Percentiles rank a stretch among this genome's conserved stretches.
These are phyloP conservation scores for Sarcophaga rosellei DNA, from an alignment of 2,888 invertebrate species.

Conservation along the genomic window DNA sequence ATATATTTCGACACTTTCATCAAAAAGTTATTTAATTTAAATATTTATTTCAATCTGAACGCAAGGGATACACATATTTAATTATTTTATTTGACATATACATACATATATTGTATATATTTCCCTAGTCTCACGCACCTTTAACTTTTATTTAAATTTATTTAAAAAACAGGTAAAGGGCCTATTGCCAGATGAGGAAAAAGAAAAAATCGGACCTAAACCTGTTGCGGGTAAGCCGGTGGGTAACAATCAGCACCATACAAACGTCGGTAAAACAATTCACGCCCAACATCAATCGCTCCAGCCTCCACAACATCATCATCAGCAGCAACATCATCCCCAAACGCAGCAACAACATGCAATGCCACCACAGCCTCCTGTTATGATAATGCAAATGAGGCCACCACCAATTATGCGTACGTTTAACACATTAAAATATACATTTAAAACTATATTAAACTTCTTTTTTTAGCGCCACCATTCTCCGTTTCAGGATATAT, in stretches of 20 bases:
- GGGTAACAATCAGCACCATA: conserved; percentile 78
- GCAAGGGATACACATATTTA: no score
- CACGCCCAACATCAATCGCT: conserved; percentile 74
- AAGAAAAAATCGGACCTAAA: conserved; percentile 97
- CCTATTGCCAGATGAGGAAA: conserved; percentile 95
- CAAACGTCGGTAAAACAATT: conserved; percentile 69
- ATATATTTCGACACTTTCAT: no score
- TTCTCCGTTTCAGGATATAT: conserved; percentile 82
- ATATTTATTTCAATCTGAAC: no score
- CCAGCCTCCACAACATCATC: conserved; percentile 71
- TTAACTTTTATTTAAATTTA: not conserved
- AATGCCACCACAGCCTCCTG: conserved; percentile 78
- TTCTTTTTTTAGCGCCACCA: conserved; percentile 79
- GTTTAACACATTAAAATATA: conserved; percentile 50
- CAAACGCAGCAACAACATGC: conserved; percentile 71
- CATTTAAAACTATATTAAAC: conserved; percentile 14
- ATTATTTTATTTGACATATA: no score
- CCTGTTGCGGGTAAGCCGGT: conserved; percentile 83
- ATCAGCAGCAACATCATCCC: conserved; percentile 69
- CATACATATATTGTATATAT: no score
- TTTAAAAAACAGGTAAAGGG: conserved; percentile 86
- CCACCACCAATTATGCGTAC: conserved; percentile 81
- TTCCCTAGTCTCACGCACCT: not conserved
- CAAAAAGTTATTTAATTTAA: no score
- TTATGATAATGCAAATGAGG: conserved; percentile 81